A percentile compares a stretch with the other conserved stretches of the same genome.
Conservation (phyloP, 53 echinoderm and acorn worm species). For the Crossaster papposus region DNA sequence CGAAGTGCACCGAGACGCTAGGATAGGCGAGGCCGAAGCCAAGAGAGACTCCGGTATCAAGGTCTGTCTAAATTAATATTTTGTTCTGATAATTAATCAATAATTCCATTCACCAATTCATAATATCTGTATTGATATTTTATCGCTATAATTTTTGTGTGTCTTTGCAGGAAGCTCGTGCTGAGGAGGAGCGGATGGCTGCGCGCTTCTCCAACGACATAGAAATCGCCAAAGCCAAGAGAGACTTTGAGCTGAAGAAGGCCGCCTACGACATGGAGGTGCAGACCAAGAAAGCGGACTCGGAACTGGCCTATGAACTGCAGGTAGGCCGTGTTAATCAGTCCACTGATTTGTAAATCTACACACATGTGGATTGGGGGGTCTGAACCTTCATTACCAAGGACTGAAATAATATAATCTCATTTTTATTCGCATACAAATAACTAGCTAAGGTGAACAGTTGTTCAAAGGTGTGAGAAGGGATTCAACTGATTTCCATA, state of each 20-base stretch:
- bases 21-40: conserved; percentile 87
- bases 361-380: neutral
- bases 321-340: conserved; percentile 64
- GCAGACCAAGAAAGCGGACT: conserved; percentile 85
- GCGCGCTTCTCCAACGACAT: conserved; percentile 74
- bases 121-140: conserved; percentile 4
- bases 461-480: no score
- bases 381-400: no score
- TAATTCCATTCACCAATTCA: neutral
- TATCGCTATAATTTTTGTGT: neutral
- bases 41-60: conserved; percentile 84
- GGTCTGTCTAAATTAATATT: conserved; percentile 41
- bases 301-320: conserved; percentile 86
- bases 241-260: conserved; percentile 94
- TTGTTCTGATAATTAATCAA: neutral
- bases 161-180: conserved; percentile 79
- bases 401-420: neutral
- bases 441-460: no score
- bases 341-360: neutral
- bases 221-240: conserved; percentile 83
- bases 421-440: no score
- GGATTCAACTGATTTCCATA: no score
- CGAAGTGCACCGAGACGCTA: conserved; percentile 83
- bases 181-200: conserved; percentile 86
- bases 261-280: conserved; percentile 88